These are phyloP conservation scores for Trinectes maculatus DNA, from an alignment of 2,113 vertebrate species.

Conservation along the genomic window DNA sequence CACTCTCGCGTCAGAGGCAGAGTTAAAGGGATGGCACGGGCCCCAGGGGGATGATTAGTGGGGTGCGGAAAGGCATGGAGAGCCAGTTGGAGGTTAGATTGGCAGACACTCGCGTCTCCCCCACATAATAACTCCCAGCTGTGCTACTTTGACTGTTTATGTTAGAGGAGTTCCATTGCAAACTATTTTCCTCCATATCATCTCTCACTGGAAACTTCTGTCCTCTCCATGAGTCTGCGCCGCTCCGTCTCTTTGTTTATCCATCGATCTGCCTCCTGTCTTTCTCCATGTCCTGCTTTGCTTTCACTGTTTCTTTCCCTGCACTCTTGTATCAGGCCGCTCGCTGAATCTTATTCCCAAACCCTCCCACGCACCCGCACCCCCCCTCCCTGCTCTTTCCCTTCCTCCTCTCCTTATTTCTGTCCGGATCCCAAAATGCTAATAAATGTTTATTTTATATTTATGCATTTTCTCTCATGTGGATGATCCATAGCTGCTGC, in stretches of 20 bases:
- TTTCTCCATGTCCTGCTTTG: slow-evolving; percentile 1
- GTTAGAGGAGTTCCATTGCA: slow-evolving; percentile 47
- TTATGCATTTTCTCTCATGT: slow-evolving; percentile 19
- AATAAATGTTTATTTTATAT: slow-evolving; percentile 34
- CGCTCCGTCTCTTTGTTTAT: slow-evolving; percentile 14
- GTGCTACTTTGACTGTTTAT: slow-evolving; percentile 64
- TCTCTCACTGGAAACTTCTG: slow-evolving; percentile 52
- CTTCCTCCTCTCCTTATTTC: slow-evolving; percentile 23
- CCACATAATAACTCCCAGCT: slow-evolving; percentile 76
- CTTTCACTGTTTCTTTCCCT: slow-evolving; percentile 31
- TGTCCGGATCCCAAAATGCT: slow-evolving; percentile 43
- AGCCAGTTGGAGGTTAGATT: slow-evolving; percentile 61
- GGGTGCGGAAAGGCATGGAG: slow-evolving; percentile 40
- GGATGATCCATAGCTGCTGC: slow-evolving; percentile 29
- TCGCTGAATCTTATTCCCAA: slow-evolving; percentile 58
- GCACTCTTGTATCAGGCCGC: no score
- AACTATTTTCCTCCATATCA: slow-evolving; percentile 11
- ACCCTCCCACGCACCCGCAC: slow-evolving; percentile 55
- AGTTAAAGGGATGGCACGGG: slow-evolving; percentile 42
- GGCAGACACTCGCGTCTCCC: slow-evolving; percentile 62
- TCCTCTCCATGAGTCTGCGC: slow-evolving; percentile 23
- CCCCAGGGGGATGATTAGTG: slow-evolving; percentile 53
- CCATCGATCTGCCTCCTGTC: slow-evolving; percentile 14
- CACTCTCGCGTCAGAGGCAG: not conserved
- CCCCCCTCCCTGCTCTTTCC: slow-evolving; percentile 10